Percentiles rank a stretch among this genome's conserved stretches.
phyloP scores from a whole-genome alignment of 2,888 invertebrate genomes.

The Lysandra coridon region DNA sequence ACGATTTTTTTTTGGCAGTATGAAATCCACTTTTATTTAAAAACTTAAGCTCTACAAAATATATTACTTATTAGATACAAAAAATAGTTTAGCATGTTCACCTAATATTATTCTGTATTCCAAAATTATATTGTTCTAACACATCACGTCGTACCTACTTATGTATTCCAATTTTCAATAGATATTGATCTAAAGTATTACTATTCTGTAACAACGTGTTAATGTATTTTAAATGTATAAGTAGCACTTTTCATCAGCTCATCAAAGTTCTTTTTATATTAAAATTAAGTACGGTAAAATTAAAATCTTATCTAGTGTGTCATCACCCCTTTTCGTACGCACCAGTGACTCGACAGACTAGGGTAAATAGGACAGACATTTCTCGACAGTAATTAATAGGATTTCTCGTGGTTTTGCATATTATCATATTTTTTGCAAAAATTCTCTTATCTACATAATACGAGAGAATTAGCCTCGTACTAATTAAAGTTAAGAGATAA shows the following conservation, averaged over 20 bases:
- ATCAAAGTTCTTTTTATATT: background rate
- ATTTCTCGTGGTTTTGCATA: background rate
- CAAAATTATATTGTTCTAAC: background rate
- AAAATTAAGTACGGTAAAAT: conserved; percentile 1
- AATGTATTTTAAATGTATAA: background rate
- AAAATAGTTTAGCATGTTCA: background rate
- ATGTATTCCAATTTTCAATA: background rate
- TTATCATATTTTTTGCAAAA: background rate
- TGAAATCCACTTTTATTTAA: background rate
- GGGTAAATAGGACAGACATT: background rate
- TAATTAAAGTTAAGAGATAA: conserved; percentile 45
- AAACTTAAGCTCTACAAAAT: background rate
- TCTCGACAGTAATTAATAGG: background rate
- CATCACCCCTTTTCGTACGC: background rate
- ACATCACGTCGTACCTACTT: background rate
- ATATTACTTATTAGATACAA: too few species aligned
- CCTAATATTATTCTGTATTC: background rate
- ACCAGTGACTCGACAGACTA: background rate
- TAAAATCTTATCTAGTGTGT: background rate
- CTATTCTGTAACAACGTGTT: background rate
- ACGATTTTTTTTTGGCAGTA: background rate
- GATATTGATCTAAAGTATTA: background rate
- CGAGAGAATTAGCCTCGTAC: conserved; percentile 38
- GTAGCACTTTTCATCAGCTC: conserved; percentile 1
- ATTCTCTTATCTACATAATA: background rate